Base-by-base conservation (phyloP, 1,140 invertebrate species). In the Magallana angulata region DNA sequence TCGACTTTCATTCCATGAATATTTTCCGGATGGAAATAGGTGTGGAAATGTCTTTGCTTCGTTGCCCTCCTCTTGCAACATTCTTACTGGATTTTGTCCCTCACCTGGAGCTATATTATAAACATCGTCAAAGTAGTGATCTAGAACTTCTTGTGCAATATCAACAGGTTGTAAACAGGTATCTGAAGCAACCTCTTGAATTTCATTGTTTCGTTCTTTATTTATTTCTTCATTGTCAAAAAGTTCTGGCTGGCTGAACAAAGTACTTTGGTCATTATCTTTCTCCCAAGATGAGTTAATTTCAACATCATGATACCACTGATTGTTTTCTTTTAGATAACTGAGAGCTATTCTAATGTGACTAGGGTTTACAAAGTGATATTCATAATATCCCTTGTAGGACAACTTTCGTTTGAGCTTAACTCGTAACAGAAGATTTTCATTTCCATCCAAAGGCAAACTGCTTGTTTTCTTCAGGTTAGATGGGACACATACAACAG, bases 121-220 rank as follows among this genome's bases (percentile, higher is more conserved):
- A 8, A 88, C 58, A 58, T 82, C 64, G 18, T 89, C 81, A 81
- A 85, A 87, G 36, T 85, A 57, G 9, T 85, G 64, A 68, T 88
- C 86, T n/a, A 90, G 60, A 62, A 90, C 57, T 71, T 90, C 89
- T 82, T 90, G 89, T 64, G 68, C 87, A 80, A 90, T 86, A 82
- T 90, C 87, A 71, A 82, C 81, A 56, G 89, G 89, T 86, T 58
- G 81, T 57, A 82, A 56, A 58, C 81, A 82, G 5, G 81, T 82
- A 12, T 82, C 81, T 11, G 24, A 16, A 56, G 12, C 36, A 57
- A 56, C 56, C 14, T 82, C 36, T 57, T 7, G 7, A 11, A 57
- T 82, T 56, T 57, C 81, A 57, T 18, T 82, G 36, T 48, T 48
- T 5, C 18, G 7, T 82, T 82, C 48, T 0, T 82, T 57, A 56